A percentile compares a stretch with the other conserved stretches of the same genome.
Evolutionary conservation across 2,797 vertebrate species (phyloP).

Genomic region (Gallinago stenura): DNA sequence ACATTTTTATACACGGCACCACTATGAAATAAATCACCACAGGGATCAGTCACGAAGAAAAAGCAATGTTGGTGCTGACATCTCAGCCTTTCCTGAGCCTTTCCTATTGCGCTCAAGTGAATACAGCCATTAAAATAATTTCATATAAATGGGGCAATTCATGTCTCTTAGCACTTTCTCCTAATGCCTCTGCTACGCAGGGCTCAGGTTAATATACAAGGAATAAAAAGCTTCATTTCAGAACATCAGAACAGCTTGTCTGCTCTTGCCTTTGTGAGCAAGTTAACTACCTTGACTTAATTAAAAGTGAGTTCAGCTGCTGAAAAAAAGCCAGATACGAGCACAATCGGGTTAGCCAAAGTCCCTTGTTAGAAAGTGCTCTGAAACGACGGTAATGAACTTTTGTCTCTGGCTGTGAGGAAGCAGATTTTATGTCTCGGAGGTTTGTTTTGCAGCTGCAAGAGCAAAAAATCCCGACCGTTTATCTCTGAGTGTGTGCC

Average conservation of each 20-base stretch:
- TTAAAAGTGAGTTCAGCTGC: background rate
- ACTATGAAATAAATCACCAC: background rate
- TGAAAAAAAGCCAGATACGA: background rate
- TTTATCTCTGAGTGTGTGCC: fast-evolving
- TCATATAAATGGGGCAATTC: background rate
- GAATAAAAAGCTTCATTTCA: background rate
- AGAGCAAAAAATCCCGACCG: background rate
- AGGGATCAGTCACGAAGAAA: background rate
- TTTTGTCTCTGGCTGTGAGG: background rate
- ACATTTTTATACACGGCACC: background rate
- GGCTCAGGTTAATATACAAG: background rate
- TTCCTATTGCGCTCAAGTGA: background rate
- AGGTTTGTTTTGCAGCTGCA: background rate
- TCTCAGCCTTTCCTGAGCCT: background rate
- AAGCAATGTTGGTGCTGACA: background rate
- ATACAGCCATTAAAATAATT: background rate
- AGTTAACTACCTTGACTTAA: background rate
- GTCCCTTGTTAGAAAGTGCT: background rate
- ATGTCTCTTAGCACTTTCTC: background rate
- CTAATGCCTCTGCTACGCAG: background rate
- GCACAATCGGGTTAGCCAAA: background rate
- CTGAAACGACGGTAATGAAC: background rate
- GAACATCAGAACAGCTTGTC: background rate
- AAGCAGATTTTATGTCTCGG: background rate
- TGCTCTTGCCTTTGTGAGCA: background rate